Base-by-base conservation (phyloP, 1,140 invertebrate species). In the Scylla paramamosain region DNA sequence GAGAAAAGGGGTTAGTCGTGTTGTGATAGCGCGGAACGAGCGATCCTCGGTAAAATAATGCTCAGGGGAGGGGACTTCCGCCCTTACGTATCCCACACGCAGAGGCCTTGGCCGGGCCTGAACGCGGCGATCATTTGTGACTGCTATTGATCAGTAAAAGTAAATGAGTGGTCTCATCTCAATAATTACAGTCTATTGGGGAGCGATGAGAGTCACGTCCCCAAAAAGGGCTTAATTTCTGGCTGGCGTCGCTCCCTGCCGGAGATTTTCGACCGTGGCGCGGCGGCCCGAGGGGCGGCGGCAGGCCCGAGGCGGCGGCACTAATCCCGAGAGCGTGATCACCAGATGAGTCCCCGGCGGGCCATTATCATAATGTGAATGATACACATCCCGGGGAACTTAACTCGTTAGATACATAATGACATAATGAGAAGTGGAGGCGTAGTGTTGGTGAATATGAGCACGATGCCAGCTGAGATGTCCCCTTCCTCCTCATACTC, bases 321-420 rank as follows among this genome's bases (percentile, higher is more conserved):
- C 39, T 87, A 46, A 46, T 87, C 84, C 39, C 31, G 16, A 7
- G 39, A 90, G 88, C 48, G 88, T 90, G 52, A 90, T 89, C 52
- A 46, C n/a, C 28, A 29, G 88, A 52, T 94, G 87, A 94, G 88
- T 90, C 93, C 93, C 93, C 93, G 83, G 67, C 88, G 59, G 39
- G 87, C 93, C 93, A 94, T 94, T 91, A 94, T 67, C 93, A 94
- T 94, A 94, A 94, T 94, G 90, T 39, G 93, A 90, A 94, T 94
- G 93, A 94, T 94, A 94, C 93, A 94, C 93, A 94, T 46, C 59
- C 67, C 88, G 88, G 88, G 39, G 84, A 94, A 94, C 93, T 91
- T 94, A 94, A 94, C 93, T 94, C 93, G 93, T 94, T 94, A 94
- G 88, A 52, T 94, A 94, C 93, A 94, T 94, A 94, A 94, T 94